Evolutionary conservation across 35 echinoderm and acorn worm genomes (phyloP).

Genomic region (Apostichopus japonicus): DNA sequence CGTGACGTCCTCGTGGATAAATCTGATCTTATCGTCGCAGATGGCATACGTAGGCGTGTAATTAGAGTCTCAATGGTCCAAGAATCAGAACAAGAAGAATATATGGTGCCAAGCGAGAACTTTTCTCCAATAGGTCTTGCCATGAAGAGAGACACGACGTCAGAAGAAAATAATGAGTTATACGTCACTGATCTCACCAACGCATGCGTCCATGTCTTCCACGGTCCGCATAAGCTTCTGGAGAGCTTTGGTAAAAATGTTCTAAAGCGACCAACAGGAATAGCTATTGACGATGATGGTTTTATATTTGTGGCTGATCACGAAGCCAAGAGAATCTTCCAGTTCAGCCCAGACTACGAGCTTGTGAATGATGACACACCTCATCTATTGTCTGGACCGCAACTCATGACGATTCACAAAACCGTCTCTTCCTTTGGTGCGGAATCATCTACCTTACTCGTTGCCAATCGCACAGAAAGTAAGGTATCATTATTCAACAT

Average conservation of each 20-base stretch:
- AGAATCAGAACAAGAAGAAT: neutral
- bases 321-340: conserved; percentile 27
- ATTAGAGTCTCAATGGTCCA: neutral
- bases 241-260: conserved; percentile 4
- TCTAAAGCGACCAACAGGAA: conserved; percentile 8
- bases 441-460: neutral
- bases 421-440: neutral
- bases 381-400: neutral
- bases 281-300: conserved; percentile 30
- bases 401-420: conserved; percentile 22
- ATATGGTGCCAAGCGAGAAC: neutral
- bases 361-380: neutral
- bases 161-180: conserved; percentile 31
- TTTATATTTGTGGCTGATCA: conserved; percentile 8
- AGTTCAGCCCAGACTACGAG: conserved; percentile 8
- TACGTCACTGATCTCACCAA: conserved; percentile 45
- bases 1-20: neutral
- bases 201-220: conserved; percentile 31
- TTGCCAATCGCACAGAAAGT: conserved; percentile 16
- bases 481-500: conserved; percentile 24
- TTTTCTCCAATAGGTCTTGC: conserved; percentile 30
- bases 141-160: neutral
- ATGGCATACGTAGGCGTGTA: neutral
- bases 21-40: neutral
- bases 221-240: neutral